These are phyloP conservation scores for Goniozus legneri DNA, from an alignment of 1,140 invertebrate genomes.

Conservation along the genomic window DNA sequence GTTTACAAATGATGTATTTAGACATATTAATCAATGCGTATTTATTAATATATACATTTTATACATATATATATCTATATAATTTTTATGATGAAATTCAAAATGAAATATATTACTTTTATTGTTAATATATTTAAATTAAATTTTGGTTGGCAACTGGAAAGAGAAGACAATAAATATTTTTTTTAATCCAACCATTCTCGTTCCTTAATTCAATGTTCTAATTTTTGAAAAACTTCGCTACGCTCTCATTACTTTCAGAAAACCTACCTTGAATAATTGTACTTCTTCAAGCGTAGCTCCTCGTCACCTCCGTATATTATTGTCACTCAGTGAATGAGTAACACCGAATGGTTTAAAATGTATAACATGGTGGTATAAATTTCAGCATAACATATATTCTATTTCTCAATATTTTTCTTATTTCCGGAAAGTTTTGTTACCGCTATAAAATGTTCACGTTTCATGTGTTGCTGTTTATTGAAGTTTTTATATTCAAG, in stretches of 20 bases:
- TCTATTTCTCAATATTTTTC: too few species aligned
- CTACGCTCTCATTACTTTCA: not conserved
- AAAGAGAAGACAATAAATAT: not conserved
- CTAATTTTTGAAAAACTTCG: not conserved
- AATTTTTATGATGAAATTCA: too few species aligned
- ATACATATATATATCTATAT: slow-evolving; percentile 6
- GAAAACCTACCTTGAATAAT: slow-evolving; percentile 4
- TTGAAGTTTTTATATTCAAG: not conserved
- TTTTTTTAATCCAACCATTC: not conserved
- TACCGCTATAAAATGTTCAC: not conserved
- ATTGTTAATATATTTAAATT: not conserved
- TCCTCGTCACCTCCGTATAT: too few species aligned
- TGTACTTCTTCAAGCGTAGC: not conserved
- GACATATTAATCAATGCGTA: slow-evolving; percentile 11
- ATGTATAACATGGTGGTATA: too few species aligned
- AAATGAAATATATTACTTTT: slow-evolving; percentile 4
- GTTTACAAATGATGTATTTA: slow-evolving; percentile 11
- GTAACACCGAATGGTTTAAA: too few species aligned
- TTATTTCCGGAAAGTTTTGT: too few species aligned
- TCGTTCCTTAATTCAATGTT: not conserved
- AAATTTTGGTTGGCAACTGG: not conserved
- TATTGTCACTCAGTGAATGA: too few species aligned
- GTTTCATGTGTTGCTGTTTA: not conserved
- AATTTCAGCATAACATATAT: too few species aligned
- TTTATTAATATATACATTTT: too few species aligned